Evolutionary conservation across 92 coral and sea anemone species (phyloP).

Genomic region (Phenganax subtilis): DNA sequence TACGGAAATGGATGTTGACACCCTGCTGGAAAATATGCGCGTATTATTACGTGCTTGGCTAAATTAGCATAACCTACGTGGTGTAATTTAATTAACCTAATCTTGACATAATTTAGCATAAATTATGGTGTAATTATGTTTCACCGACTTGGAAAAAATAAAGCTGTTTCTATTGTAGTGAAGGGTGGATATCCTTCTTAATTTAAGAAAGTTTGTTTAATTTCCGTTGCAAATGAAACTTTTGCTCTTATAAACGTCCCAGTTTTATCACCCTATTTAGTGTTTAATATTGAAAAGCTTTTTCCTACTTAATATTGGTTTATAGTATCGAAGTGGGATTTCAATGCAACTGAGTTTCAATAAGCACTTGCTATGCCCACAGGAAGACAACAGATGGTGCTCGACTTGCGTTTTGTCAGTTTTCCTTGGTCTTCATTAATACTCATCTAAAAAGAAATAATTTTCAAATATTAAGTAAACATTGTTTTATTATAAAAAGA

Average conservation of each 20-base stretch:
- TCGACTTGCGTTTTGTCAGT: not conserved
- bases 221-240: conserved; percentile 12
- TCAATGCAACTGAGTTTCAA: too few species aligned
- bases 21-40: too few species aligned
- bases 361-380: too few species aligned
- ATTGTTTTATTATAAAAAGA: not conserved
- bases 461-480: not conserved
- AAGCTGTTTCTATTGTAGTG: not conserved
- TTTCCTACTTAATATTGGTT: too few species aligned
- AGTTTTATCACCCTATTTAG: not conserved
- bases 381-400: not conserved
- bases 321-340: too few species aligned
- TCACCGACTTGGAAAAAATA: not conserved
- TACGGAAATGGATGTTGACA: too few species aligned
- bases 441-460: not conserved
- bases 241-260: not conserved
- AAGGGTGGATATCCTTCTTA: conserved; percentile 13
- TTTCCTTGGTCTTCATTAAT: not conserved
- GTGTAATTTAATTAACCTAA: too few species aligned
- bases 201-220: conserved; percentile 1
- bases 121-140: not conserved
- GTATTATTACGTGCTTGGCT: too few species aligned
- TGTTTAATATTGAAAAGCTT: too few species aligned
- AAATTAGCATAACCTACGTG: not conserved
- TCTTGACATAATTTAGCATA: not conserved